These are phyloP conservation scores for Atopsyche davidsoni DNA, from an alignment of 1,140 invertebrate genomes.

Conservation along the genomic window DNA sequence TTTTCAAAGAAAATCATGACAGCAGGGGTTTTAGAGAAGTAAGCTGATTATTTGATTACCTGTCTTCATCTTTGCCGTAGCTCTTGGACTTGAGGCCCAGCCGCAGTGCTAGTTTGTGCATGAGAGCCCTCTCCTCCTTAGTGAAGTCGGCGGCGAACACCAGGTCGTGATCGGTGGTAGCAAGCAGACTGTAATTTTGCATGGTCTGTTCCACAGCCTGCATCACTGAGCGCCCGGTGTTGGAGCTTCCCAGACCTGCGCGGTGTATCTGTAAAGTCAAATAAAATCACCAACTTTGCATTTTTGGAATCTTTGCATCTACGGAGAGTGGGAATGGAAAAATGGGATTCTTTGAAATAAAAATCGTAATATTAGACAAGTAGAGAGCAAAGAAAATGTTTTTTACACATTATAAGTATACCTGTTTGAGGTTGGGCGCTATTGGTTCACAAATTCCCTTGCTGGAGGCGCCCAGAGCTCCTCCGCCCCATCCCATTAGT, in stretches of 20 bases:
- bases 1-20: neutral
- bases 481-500: constrained; percentile 77
- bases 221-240: too few relatives aligned
- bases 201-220: constrained; percentile 38
- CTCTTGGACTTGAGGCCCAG: constrained; percentile 52
- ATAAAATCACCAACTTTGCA: constrained; percentile 9
- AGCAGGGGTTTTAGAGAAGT: neutral
- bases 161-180: constrained; percentile 51
- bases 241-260: constrained; percentile 40
- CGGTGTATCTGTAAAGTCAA: constrained; percentile 36
- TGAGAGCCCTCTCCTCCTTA: constrained; percentile 61
- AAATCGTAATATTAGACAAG: too few relatives aligned
- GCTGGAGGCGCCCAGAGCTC: constrained; percentile 62
- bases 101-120: constrained; percentile 53
- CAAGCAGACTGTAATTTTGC: constrained; percentile 46
- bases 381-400: too few relatives aligned
- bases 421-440: constrained; percentile 41
- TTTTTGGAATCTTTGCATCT: too few relatives aligned
- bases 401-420: constrained; percentile 23
- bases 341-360: too few relatives aligned
- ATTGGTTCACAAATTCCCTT: constrained; percentile 53
- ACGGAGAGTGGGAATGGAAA: too few relatives aligned
- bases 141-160: constrained; percentile 64
- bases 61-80: constrained; percentile 45
- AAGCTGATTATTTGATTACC: constrained; percentile 17